phyloP scores from a whole-genome alignment of 2,888 invertebrate species.

The Epicampocera succincta region DNA sequence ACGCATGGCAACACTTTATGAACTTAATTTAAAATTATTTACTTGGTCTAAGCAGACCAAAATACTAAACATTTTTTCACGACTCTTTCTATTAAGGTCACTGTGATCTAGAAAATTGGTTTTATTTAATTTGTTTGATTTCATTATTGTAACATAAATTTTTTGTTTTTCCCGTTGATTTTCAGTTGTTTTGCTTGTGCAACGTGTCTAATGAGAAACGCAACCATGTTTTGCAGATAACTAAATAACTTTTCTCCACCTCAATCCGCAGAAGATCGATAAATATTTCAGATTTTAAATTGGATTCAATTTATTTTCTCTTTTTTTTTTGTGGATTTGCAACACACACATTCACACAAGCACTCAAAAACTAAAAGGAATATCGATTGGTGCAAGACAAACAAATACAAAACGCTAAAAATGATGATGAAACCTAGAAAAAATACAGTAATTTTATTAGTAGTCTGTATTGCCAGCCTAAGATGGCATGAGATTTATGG shows the following conservation, averaged over 20 bases:
- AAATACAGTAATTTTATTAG: conserved; percentile 65
- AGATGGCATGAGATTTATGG: conserved; percentile 73
- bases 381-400: not conserved
- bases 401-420: conserved; percentile 29
- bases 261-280: conserved; percentile 33
- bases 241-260: conserved; percentile 19
- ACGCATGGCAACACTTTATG: conserved; percentile 66
- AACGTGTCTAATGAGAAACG: conserved; percentile 26
- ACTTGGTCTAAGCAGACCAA: conserved; percentile 23
- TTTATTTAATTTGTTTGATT: conserved; percentile 24
- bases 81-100: conserved; percentile 71
- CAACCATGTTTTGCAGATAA: conserved; percentile 52
- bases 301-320: conserved; percentile 6
- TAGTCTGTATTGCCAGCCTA: conserved; percentile 72
- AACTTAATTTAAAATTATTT: conserved; percentile 66
- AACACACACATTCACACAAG: not conserved
- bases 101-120: conserved; percentile 35
- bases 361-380: not conserved
- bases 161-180: conserved; percentile 13
- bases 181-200: conserved; percentile 30
- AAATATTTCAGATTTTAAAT: conserved; percentile 32
- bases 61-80: conserved; percentile 49
- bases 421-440: conserved; percentile 60
- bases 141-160: conserved; percentile 4
- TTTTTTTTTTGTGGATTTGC: too few relatives aligned